Evolutionary conservation across 2,888 invertebrate species (phyloP).

Genomic region (Drosophila recens): DNA sequence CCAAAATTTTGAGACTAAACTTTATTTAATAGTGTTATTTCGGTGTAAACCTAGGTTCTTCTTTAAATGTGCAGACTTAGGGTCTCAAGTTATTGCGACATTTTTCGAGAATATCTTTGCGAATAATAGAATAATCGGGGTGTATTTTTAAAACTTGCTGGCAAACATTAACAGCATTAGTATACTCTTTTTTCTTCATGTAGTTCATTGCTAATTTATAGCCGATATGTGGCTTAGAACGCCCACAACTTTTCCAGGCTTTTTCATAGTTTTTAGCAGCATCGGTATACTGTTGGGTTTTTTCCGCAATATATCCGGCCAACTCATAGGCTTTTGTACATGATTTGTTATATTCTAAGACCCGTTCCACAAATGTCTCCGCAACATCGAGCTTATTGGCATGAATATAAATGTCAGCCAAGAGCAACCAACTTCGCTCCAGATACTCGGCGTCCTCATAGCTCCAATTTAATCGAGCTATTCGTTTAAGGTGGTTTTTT

Average conservation of each 20-base stretch:
- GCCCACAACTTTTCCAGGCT: slow-evolving; percentile 94
- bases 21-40: neutral
- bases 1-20: neutral
- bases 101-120: slow-evolving; percentile 97
- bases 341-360: slow-evolving; percentile 93
- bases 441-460: slow-evolving; percentile 98
- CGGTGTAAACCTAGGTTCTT: neutral
- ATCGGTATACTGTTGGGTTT: slow-evolving; percentile 95
- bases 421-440: slow-evolving; percentile 96
- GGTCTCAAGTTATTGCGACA: slow-evolving; percentile 91
- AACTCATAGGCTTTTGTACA: slow-evolving; percentile 96
- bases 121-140: slow-evolving; percentile 96
- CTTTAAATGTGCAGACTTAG: slow-evolving; percentile 75
- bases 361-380: slow-evolving; percentile 91
- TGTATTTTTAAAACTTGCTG: slow-evolving; percentile 92
- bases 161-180: slow-evolving; percentile 96
- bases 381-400: slow-evolving; percentile 94
- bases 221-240: slow-evolving; percentile 93
- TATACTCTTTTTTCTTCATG: slow-evolving; percentile 94
- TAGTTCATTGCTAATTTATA: slow-evolving; percentile 97
- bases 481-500: slow-evolving; percentile 95
- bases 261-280: slow-evolving; percentile 92
- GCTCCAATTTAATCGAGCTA: slow-evolving; percentile 94
- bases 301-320: slow-evolving; percentile 93
- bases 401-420: slow-evolving; percentile 95